These are phyloP conservation scores for Anguilla marmorata DNA, from an alignment of 2,797 vertebrate genomes.

Conservation along the genomic window DNA sequence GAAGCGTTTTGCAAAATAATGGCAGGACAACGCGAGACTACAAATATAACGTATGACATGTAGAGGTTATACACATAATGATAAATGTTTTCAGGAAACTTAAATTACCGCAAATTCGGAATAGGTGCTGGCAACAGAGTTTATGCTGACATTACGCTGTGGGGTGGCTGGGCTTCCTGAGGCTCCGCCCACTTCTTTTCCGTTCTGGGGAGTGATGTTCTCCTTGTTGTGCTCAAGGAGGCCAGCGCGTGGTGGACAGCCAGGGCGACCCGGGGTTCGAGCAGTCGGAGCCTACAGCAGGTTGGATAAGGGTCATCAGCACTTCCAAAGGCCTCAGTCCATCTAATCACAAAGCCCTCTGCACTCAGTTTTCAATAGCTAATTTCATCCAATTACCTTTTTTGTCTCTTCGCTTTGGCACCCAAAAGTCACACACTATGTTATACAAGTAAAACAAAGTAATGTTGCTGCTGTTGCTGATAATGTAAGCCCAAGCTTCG, in stretches of 20 bases:
- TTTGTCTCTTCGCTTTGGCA: no score
- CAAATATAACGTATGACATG: background rate
- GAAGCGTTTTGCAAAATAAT: background rate
- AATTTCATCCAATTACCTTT: no score
- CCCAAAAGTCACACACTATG: no score
- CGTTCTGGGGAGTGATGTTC: slow-evolving; percentile 75
- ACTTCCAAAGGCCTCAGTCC: background rate
- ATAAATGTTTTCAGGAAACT: slow-evolving; percentile 63
- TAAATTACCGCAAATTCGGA: slow-evolving; percentile 92
- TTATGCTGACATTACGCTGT: slow-evolving; percentile 83
- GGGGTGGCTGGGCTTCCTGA: slow-evolving; percentile 74
- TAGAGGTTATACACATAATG: slow-evolving; percentile 17
- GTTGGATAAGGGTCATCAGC: slow-evolving; percentile 25
- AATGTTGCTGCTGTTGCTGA: background rate
- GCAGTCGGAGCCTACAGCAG: slow-evolving; percentile 61
- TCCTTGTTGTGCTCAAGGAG: slow-evolving; percentile 84
- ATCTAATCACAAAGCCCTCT: background rate
- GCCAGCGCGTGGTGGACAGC: slow-evolving; percentile 60
- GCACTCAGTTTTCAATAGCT: background rate
- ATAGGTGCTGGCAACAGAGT: slow-evolving; percentile 89
- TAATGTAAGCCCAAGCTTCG: background rate
- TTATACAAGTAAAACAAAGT: no score
- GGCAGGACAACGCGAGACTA: background rate
- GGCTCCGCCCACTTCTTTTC: slow-evolving; percentile 75
- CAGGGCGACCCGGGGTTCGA: slow-evolving; percentile 63